Conservation (phyloP, 2,797 vertebrate species). For the Arctocebus calabarensis region DNA sequence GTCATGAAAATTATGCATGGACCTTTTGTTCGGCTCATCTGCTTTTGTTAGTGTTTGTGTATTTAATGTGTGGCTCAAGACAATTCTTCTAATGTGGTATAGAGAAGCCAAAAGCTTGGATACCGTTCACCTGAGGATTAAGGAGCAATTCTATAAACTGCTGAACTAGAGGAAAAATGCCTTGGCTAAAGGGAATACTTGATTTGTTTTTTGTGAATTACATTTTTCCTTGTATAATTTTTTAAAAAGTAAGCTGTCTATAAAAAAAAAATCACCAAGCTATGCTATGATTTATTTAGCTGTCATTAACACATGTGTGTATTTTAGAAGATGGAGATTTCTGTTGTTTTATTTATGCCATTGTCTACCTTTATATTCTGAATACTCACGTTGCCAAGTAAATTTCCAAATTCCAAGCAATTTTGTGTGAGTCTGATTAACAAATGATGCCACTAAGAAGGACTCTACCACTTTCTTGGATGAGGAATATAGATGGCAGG, state of each 20-base stretch:
- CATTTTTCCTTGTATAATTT: neutral
- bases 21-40: too few species aligned
- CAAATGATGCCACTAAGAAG: conserved; percentile 72
- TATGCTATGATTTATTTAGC: conserved; percentile 63
- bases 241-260: neutral
- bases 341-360: conserved; percentile 60
- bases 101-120: too few species aligned
- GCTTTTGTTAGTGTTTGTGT: too few species aligned
- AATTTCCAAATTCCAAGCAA: conserved; percentile 72
- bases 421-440: conserved; percentile 76
- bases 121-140: conserved; percentile 38
- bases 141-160: neutral
- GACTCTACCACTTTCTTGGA: conserved; percentile 75
- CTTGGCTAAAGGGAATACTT: conserved; percentile 31
- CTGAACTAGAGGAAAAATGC: neutral
- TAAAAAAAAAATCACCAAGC: conserved; percentile 1
- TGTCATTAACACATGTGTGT: conserved; percentile 69
- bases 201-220: conserved; percentile 54
- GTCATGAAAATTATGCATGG: too few species aligned
- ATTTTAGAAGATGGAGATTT: conserved; percentile 55
- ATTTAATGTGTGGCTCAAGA: too few species aligned
- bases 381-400: conserved; percentile 57
- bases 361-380: conserved; percentile 75
- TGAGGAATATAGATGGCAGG: conserved; percentile 73
- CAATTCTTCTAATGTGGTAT: too few species aligned